phyloP scores from a whole-genome alignment of 1,140 invertebrate species.

The Drosophila seguyi region DNA sequence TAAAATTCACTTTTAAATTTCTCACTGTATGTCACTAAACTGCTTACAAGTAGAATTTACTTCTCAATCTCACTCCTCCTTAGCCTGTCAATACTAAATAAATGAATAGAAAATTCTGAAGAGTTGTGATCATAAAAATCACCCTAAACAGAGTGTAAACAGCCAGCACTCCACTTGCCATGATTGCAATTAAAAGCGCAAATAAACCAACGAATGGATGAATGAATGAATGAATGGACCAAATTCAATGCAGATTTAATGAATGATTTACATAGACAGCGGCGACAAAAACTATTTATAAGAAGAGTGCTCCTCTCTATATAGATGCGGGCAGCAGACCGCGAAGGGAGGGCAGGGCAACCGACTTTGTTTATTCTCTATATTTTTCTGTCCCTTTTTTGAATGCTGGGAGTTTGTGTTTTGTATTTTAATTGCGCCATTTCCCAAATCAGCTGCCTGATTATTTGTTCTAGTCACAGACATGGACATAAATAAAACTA shows the following conservation, averaged over 20 bases:
- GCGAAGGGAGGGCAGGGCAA: slow-evolving; percentile 5
- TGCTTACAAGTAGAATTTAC: not conserved
- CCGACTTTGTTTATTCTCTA: slow-evolving; percentile 2
- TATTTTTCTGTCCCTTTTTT: slow-evolving; percentile 18
- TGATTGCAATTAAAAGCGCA: slow-evolving; percentile 64
- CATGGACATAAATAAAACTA: slow-evolving; percentile 68
- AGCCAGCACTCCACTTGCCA: slow-evolving; percentile 24
- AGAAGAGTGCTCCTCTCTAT: slow-evolving; percentile 17
- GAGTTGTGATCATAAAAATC: slow-evolving; percentile 28
- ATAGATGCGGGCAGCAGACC: slow-evolving; percentile 39
- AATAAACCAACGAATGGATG: slow-evolving; percentile 45
- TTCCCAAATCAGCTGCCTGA: slow-evolving; percentile 77
- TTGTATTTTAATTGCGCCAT: slow-evolving; percentile 80
- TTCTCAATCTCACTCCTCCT: not conserved
- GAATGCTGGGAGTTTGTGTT: slow-evolving; percentile 52
- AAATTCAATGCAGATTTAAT: slow-evolving; percentile 80
- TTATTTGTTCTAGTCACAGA: slow-evolving; percentile 77
- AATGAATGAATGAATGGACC: slow-evolving; percentile 58
- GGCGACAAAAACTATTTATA: slow-evolving; percentile 76
- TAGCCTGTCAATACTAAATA: slow-evolving; percentile 20
- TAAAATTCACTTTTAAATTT: not conserved
- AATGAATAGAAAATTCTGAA: slow-evolving; percentile 7
- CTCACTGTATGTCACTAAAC: slow-evolving; percentile 6
- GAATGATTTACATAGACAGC: slow-evolving; percentile 73
- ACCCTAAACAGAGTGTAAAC: slow-evolving; percentile 30